Evolutionary conservation across 2,113 vertebrate genomes (phyloP).

Genomic region (Larimichthys crocea): DNA sequence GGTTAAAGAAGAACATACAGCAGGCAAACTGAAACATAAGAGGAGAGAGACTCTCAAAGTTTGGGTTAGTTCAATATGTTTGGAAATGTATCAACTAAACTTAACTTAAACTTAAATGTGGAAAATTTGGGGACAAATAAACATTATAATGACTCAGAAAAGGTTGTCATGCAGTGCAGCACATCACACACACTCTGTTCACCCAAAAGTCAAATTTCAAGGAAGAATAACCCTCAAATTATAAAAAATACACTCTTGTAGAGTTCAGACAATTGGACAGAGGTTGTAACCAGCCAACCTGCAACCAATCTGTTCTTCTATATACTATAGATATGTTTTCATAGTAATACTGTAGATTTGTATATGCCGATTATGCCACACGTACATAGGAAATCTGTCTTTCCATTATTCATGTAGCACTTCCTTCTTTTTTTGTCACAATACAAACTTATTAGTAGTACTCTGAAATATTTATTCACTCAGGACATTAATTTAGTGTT

Average conservation of each 20-base stretch:
- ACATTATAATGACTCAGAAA: neutral
- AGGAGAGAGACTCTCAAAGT: neutral
- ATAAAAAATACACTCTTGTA: constrained; percentile 15
- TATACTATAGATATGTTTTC: constrained; percentile 18
- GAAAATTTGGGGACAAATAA: neutral
- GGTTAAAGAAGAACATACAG: constrained; percentile 25
- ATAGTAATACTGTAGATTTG: constrained; percentile 13
- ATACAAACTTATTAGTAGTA: neutral
- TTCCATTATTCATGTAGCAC: neutral
- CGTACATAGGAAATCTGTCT: too few species aligned
- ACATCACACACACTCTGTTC: neutral
- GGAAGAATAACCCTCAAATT: neutral
- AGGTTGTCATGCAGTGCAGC: neutral
- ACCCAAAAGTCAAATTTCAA: constrained; percentile 1
- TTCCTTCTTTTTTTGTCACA: neutral
- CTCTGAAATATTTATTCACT: constrained; percentile 1
- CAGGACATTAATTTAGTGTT: constrained; percentile 39
- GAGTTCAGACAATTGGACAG: constrained; percentile 33
- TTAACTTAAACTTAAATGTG: too few species aligned
- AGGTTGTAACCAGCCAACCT: constrained; percentile 80
- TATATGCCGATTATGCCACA: neutral
- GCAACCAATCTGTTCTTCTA: constrained; percentile 22
- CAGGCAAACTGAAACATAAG: constrained; percentile 10
- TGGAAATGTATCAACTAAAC: neutral
- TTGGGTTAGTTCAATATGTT: constrained; percentile 6